A percentile compares a stretch with the other conserved stretches of the same genome.
Conservation (phyloP, 2,113 vertebrate genomes). For the Odocoileus hemionus region DNA sequence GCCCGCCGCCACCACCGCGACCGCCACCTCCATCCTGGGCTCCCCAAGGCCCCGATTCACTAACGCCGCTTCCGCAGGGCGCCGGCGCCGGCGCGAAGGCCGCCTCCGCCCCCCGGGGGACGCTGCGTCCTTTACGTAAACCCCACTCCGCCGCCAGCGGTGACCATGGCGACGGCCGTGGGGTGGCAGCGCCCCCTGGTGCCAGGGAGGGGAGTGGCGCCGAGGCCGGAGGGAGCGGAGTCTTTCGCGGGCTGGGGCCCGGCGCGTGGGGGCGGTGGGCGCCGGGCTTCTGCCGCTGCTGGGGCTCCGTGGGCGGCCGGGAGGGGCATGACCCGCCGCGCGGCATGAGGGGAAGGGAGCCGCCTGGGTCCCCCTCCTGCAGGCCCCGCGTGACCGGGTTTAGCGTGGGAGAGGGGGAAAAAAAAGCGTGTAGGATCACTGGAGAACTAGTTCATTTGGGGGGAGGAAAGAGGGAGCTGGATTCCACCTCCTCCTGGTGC, state of each 20-base stretch:
- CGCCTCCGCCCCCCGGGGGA: conserved; percentile 82
- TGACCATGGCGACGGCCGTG: conserved; percentile 78
- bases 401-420: conserved; percentile 54
- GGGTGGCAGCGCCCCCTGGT: conserved; percentile 72
- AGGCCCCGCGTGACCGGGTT: conserved; percentile 56
- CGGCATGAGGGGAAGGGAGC: background rate
- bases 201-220: conserved; percentile 51
- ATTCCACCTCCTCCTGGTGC: conserved; percentile 13
- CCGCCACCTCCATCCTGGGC: conserved; percentile 80
- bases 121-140: conserved; percentile 85
- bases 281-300: background rate
- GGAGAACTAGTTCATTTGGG: conserved; percentile 35
- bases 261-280: background rate
- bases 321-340: background rate
- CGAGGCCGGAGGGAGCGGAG: background rate
- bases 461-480: background rate
- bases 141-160: conserved; percentile 81
- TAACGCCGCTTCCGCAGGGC: conserved; percentile 78
- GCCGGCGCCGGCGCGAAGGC: conserved; percentile 78
- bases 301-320: background rate
- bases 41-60: conserved; percentile 78
- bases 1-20: conserved; percentile 59
- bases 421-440: conserved; percentile 47
- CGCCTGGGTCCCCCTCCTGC: conserved; percentile 28
- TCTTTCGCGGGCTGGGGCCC: background rate